Conservation (phyloP, 2,113 vertebrate species). For the Acrocephalus arundinaceus region DNA sequence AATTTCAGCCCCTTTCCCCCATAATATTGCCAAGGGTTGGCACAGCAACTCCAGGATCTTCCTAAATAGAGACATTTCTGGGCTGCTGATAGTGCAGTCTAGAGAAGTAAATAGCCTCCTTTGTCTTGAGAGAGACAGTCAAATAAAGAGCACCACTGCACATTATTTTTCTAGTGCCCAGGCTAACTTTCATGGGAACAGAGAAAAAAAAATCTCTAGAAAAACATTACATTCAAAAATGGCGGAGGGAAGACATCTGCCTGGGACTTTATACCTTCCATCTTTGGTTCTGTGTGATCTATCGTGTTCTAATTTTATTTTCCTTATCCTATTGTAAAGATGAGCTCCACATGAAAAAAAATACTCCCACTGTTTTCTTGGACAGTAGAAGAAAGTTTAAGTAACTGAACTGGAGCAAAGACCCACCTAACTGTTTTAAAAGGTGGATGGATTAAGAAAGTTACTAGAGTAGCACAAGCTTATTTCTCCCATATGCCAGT, state of each 20-base stretch:
- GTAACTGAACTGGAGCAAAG: background rate
- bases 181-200: background rate
- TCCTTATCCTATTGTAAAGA: background rate
- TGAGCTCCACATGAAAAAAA: background rate
- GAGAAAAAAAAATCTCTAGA: background rate
- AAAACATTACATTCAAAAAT: background rate
- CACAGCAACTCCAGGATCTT: background rate
- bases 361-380: background rate
- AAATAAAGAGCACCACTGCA: background rate
- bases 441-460: background rate
- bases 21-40: fast-evolving
- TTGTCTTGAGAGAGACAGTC: background rate
- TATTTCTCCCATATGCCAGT: background rate
- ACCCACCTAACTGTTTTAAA: background rate
- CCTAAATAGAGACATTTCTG: background rate
- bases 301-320: background rate
- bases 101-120: background rate
- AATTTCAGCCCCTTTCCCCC: background rate
- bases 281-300: background rate
- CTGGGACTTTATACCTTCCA: background rate
- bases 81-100: fast-evolving
- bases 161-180: background rate
- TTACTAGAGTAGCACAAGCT: background rate
- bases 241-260: fast-evolving
- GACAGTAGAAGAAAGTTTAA: background rate